These are phyloP conservation scores for Salminus brasiliensis DNA, from an alignment of 2,113 vertebrate species.

Conservation along the genomic window DNA sequence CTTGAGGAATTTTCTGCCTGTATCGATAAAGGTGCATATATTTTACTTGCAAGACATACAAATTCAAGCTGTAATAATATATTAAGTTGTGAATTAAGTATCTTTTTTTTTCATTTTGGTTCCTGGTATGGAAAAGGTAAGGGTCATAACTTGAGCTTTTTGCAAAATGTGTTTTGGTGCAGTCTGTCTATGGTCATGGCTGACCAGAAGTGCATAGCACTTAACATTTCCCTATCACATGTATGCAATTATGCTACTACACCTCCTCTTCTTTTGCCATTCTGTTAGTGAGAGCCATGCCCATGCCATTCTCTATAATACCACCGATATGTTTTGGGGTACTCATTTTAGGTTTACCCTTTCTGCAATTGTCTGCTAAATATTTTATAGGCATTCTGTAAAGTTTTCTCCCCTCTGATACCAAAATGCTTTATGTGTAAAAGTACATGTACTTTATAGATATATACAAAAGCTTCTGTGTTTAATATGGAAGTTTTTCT, in stretches of 20 bases:
- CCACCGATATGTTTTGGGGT: background rate
- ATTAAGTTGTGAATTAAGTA: constrained; percentile 56
- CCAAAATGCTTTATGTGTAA: constrained; percentile 70
- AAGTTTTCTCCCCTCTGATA: constrained; percentile 52
- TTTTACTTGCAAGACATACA: constrained; percentile 66
- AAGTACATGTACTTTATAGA: constrained; percentile 49
- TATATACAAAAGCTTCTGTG: constrained; percentile 56
- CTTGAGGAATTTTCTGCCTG: constrained; percentile 64
- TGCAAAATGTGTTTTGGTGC: background rate
- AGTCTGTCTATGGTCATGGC: background rate
- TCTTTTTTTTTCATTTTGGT: constrained; percentile 48
- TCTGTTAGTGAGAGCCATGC: constrained; percentile 16
- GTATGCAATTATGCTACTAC: constrained; percentile 14
- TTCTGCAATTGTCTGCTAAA: constrained; percentile 20
- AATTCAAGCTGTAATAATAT: constrained; percentile 65
- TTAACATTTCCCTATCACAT: background rate
- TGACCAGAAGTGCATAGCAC: background rate
- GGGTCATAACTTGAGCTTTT: constrained; percentile 59
- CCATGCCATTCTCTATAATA: constrained; percentile 49
- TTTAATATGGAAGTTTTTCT: constrained; percentile 61
- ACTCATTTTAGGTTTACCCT: constrained; percentile 64
- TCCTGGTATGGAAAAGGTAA: constrained; percentile 44
- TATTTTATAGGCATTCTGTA: background rate
- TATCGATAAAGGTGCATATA: constrained; percentile 68
- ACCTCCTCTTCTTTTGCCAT: background rate